Evolutionary conservation across 92 coral and sea anemone genomes (phyloP).

Genomic region (Scolanthus callimorphus): DNA sequence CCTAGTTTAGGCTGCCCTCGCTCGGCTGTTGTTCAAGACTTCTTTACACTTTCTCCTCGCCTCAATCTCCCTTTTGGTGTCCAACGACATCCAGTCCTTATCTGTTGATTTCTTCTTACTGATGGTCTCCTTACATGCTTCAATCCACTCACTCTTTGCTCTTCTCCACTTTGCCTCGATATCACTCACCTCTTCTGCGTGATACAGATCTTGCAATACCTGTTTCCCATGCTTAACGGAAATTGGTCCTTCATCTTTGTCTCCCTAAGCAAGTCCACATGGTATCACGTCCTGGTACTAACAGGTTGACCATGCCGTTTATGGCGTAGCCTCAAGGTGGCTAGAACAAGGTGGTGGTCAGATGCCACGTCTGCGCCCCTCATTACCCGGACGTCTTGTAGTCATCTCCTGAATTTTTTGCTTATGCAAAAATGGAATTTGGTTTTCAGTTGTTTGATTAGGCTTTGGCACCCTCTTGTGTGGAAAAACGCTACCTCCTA

Average conservation of each 20-base stretch:
- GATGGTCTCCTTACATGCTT: neutral
- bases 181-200: neutral
- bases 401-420: too few relatives aligned
- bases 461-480: too few relatives aligned
- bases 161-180: neutral
- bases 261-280: slow-evolving; percentile 11
- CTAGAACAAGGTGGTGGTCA: slow-evolving; percentile 13
- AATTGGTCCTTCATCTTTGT: too few relatives aligned
- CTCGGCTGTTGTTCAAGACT: slow-evolving; percentile 1
- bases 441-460: too few relatives aligned
- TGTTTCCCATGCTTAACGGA: neutral
- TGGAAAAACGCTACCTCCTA: too few relatives aligned
- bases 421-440: too few relatives aligned
- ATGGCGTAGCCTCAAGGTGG: too few relatives aligned
- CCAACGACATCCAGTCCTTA: too few relatives aligned
- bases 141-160: neutral
- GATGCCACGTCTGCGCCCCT: slow-evolving; percentile 13
- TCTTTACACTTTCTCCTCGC: too few relatives aligned
- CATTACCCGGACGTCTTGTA: slow-evolving; percentile 2
- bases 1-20: neutral
- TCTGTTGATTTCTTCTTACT: too few relatives aligned
- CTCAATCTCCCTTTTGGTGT: too few relatives aligned
- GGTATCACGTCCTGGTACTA: neutral
- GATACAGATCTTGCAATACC: neutral
- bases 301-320: slow-evolving; percentile 2